Evolutionary conservation across 1,140 invertebrate genomes (phyloP), one percentile per base, ranked within the genome.

Genomic region (Calephelis virginiensis): DNA sequence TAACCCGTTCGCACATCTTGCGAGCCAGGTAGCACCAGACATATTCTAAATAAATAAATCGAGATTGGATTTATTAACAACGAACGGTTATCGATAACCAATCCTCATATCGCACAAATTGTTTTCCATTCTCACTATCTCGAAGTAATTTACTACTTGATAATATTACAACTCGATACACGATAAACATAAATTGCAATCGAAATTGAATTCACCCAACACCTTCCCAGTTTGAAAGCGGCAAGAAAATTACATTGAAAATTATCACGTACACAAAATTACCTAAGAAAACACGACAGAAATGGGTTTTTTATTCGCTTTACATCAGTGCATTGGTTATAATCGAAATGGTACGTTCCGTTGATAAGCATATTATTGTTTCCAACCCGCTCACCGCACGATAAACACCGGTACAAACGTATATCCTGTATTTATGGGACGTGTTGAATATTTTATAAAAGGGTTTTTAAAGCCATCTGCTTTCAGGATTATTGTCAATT

Each of bases 341-440:
- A 56, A 56, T 56, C 53, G 53, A 56, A 56, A 37, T 56, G 53
- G 53, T 56, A 56, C 53, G 53, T 53, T 53, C 14, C 11, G 49
- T 37, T 56, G 53, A 56, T 56, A 56, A 56, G 53, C 17, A 28
- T 28, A 28, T 59, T 59, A 59, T 59, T 59, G 56, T 59, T 59
- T 28, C 37, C 37, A 43, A n/a, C 37, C 17, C 56, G 56, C 37
- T 59, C 6, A 28, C 56, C 56, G 56, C 56, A 59, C 56, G 56
- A 40, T 59, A 59, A 59, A 59, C 56, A 37, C 56, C 53, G 37
- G 56, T 59, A 40, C 37, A 38, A 28, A 37, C 56, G 56, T 59
- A 59, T n/a, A 38, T 59, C 56, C 53, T 59, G 53, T 59, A 59
- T 59, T 59, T 59, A 59, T 59, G 53, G 53, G 53, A 37, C 53